These are phyloP conservation scores for Bhutanitis thaidina DNA, from an alignment of 2,888 invertebrate species.

Conservation along the genomic window DNA sequence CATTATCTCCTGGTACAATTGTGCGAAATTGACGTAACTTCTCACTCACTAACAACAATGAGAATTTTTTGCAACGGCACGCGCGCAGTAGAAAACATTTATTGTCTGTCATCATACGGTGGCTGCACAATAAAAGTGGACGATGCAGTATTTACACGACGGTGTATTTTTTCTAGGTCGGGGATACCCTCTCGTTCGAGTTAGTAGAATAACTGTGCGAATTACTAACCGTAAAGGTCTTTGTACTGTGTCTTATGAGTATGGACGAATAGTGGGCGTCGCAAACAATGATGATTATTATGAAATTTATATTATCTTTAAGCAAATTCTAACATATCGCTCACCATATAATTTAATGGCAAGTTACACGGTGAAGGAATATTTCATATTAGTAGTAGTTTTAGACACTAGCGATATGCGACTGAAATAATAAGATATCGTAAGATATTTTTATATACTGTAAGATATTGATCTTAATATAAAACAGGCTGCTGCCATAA, in stretches of 20 bases:
- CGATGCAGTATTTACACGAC: slow-evolving; percentile 42
- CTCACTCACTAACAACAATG: slow-evolving; percentile 51
- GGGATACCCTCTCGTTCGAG: slow-evolving; percentile 62
- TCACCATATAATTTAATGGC: no score
- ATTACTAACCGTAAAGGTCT: slow-evolving; percentile 45
- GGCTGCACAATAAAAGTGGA: slow-evolving; percentile 62
- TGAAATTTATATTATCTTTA: no score
- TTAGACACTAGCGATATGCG: no score
- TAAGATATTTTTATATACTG: no score
- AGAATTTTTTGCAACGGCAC: slow-evolving; percentile 58
- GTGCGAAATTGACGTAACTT: slow-evolving; percentile 77
- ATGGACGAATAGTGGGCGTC: background rate
- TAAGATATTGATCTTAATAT: no score
- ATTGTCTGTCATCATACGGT: slow-evolving; percentile 70
- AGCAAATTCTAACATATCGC: no score
- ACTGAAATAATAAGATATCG: no score
- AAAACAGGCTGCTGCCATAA: no score
- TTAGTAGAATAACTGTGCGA: slow-evolving; percentile 44
- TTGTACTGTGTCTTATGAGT: slow-evolving; percentile 31
- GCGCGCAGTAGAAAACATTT: slow-evolving; percentile 49
- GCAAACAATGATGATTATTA: no score
- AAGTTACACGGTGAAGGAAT: no score
- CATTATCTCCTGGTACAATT: slow-evolving; percentile 68
- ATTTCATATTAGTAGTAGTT: no score
- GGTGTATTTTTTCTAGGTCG: slow-evolving; percentile 65